Base-by-base conservation (phyloP, 1,140 invertebrate genomes). In the Eufriesea mexicana region DNA sequence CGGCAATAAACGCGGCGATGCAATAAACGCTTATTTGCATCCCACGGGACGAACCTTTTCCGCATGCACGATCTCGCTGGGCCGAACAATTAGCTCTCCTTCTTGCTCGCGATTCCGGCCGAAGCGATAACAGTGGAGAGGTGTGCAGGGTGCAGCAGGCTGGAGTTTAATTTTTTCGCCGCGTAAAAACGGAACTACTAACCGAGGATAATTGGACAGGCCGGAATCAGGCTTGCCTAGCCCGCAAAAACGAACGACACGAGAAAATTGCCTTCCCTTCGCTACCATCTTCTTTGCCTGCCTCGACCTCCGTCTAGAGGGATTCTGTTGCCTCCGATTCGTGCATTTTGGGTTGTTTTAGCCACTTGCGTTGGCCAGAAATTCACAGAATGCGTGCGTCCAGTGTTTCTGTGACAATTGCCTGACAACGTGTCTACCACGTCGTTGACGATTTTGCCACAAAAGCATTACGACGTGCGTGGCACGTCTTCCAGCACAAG, bases 1-100 rank as follows among this genome's bases (percentile, higher is more conserved):
- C 35, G 72, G 55, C 59, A 35, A 67, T 84, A 75, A 86, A 84
- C 66, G 20, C 57, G 25, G 28, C 47, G 59, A 54, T 20, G 51
- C 59, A 47, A 28, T 57, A 79, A 75, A 49, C n/a, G 35, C 18
- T n/a, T 14, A 59, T 79, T 70, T 79, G 54, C 76, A 59, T 68
- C 51, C 23, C 73, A 14, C n/a, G 0, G n/a, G n/a, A 51, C 74
- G 47, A 42, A 47, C 61, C 28, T 42, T 76, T 76, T 54, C 49
- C 75, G 61, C 75, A 25, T 23, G 45, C 28, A 20, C 20, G 61
- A 66, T 66, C 61, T 25, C 28, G 45, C 28, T 4, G 18, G 12
- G 23, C 23, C 49, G 49, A 77, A 67, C 51, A 45, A 68, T 68
- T 68, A 68, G 35, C 25, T 70, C n/a, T 66, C 45, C 6, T 55